Percentiles rank a stretch among this genome's conserved stretches.
Evolutionary conservation across 2,888 invertebrate genomes (phyloP).

Genomic region (Ellobium chinense): DNA sequence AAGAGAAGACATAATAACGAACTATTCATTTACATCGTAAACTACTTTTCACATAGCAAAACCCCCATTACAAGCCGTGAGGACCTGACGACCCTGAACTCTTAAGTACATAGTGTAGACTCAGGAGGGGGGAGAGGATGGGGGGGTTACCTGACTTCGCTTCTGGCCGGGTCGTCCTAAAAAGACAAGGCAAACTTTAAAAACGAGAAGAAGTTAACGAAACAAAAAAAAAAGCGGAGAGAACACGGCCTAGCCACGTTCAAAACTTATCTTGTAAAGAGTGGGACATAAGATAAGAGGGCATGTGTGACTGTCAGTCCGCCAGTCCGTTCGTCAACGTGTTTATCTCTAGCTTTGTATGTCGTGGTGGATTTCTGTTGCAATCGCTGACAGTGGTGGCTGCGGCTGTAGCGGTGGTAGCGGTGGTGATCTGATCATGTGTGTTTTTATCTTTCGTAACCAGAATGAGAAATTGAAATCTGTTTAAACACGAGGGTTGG

Average conservation of each 20-base stretch:
- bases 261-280: conserved; percentile 4
- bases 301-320: conserved; percentile 1
- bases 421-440: too few relatives aligned
- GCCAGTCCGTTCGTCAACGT: background rate
- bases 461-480: too few relatives aligned
- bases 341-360: conserved; percentile 1
- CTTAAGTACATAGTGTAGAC: background rate
- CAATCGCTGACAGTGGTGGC: background rate
- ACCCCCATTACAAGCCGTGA: too few relatives aligned
- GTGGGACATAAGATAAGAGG: background rate
- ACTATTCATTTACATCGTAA: too few relatives aligned
- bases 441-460: too few relatives aligned
- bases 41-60: too few relatives aligned
- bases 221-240: background rate
- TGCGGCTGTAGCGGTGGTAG: too few relatives aligned
- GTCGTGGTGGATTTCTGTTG: background rate
- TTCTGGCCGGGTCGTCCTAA: background rate
- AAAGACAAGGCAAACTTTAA: background rate
- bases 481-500: too few relatives aligned
- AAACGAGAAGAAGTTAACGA: background rate
- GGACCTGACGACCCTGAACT: background rate
- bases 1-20: too few relatives aligned
- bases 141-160: background rate
- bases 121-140: too few relatives aligned
- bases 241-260: too few relatives aligned